Percentiles rank a stretch among this genome's conserved stretches.
Evolutionary conservation across 2,113 vertebrate species (phyloP).

Genomic region (Epinephelus fuscoguttatus): DNA sequence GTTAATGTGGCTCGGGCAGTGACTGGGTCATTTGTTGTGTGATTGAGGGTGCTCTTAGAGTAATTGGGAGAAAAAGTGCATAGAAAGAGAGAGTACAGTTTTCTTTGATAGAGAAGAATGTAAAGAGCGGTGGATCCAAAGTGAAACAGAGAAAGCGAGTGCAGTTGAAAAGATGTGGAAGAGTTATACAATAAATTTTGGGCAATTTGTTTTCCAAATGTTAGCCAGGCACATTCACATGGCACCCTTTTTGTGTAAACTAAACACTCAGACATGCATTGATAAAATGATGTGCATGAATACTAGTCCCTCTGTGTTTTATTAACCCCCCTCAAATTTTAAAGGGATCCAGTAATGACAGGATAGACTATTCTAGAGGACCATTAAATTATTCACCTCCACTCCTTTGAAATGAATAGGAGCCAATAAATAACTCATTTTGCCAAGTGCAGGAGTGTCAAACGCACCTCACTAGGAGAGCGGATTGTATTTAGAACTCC

Average conservation of each 20-base stretch:
- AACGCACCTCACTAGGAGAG: conserved; percentile 42
- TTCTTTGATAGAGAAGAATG: background rate
- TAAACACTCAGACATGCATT: conserved; percentile 28
- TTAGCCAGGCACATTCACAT: conserved; percentile 1
- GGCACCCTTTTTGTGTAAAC: conserved; percentile 8
- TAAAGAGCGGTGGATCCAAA: background rate
- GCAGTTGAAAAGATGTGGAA: background rate
- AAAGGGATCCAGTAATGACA: conserved; percentile 53
- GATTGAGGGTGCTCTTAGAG: conserved; percentile 30
- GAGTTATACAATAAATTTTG: background rate
- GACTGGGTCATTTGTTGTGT: conserved; percentile 58
- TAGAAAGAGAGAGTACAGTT: background rate
- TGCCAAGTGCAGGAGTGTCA: conserved; percentile 56
- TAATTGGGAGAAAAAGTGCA: conserved; percentile 28
- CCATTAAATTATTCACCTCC: conserved; percentile 63
- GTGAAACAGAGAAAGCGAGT: background rate
- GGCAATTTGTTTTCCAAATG: background rate
- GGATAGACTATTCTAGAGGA: conserved; percentile 38
- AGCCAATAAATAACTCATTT: conserved; percentile 69
- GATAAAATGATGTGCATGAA: conserved; percentile 37
- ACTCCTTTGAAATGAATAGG: conserved; percentile 58
- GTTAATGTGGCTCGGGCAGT: conserved; percentile 44
- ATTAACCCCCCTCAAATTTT: conserved; percentile 30
- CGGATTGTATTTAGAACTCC: conserved; percentile 58
- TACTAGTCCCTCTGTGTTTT: conserved; percentile 13